phyloP scores from a whole-genome alignment of 2,113 vertebrate genomes.

The Urocynchramus pylzowi region DNA sequence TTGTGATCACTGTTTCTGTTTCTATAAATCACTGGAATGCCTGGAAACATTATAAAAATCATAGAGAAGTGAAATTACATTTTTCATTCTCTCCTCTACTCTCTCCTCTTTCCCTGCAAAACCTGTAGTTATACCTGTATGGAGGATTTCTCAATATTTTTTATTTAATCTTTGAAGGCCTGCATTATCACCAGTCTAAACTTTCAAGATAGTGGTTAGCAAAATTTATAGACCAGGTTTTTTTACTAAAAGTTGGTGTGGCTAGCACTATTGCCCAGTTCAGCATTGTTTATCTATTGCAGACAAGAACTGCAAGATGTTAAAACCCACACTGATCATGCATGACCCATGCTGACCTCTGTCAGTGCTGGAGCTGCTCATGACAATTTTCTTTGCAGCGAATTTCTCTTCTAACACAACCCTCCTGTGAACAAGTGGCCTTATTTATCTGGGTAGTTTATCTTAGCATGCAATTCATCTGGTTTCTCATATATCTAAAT shows the following conservation, averaged over 20 bases:
- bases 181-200: neutral
- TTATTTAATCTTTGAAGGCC: neutral
- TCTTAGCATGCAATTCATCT: neutral
- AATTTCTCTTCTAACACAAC: neutral
- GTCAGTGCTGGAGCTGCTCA: neutral
- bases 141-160: neutral
- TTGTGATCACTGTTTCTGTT: conserved; percentile 2
- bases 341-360: neutral
- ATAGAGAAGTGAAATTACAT: neutral
- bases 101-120: neutral
- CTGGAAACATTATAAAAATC: conserved; percentile 9
- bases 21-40: conserved; percentile 28
- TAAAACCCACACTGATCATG: neutral
- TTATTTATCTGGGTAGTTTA: neutral
- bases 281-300: neutral
- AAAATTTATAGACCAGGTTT: neutral
- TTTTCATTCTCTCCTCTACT: neutral
- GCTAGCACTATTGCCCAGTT: neutral
- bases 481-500: neutral
- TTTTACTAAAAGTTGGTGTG: neutral
- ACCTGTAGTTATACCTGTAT: neutral
- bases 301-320: neutral
- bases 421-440: neutral
- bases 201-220: neutral
- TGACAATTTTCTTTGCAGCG: neutral